Evolutionary conservation across 2,888 invertebrate genomes (phyloP), one percentile per base, ranked within the genome.

Genomic region (Petrolisthes cinctipes): DNA sequence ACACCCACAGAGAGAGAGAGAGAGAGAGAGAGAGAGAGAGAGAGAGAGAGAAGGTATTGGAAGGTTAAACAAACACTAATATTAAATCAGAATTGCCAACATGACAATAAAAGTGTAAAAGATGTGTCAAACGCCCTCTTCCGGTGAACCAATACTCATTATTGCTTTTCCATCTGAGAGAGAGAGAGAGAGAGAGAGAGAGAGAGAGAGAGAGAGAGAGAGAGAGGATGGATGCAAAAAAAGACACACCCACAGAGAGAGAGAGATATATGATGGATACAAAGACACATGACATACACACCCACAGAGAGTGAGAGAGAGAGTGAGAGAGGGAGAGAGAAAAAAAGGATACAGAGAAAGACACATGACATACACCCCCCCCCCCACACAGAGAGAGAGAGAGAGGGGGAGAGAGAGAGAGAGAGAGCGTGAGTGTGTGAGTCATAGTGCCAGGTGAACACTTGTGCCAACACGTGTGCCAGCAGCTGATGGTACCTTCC

Each of bases 281-380:
- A n/a, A n/a, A n/a, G n/a, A n/a, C n/a, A n/a, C n/a, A 51, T 17
- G 11, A 37, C 23, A 76, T 17, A 81, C 7, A 14, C 6, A 75
- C 20, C 0, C 6, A 71, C n/a, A 14, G 78, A 78, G 78, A 78
- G 37, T 37, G 80, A n/a, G 80, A n/a, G 80, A 56, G 80, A 80
- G 57, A 56, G 80, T 17, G 54, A 80, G 56, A 9, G 80, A 80
- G 56, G n/a, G 80, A 56, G 54, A 20, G 56, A 54, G 17, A 23
- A 23, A 17, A 56, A n/a, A 37, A 56, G n/a, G 53, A 53, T 11
- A 80, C 7, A n/a, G 79, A 79, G 56, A 53, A 20, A 57, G 80
- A 80, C 54, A 14, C 4, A 80, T 53, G 51, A 61, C 37, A 0
- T 37, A 37, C 37, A 37, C 37, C 37, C 37, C 37, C 37, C 0